Conservation (phyloP, 2,113 vertebrate genomes). For the Hippocampus zosterae region DNA sequence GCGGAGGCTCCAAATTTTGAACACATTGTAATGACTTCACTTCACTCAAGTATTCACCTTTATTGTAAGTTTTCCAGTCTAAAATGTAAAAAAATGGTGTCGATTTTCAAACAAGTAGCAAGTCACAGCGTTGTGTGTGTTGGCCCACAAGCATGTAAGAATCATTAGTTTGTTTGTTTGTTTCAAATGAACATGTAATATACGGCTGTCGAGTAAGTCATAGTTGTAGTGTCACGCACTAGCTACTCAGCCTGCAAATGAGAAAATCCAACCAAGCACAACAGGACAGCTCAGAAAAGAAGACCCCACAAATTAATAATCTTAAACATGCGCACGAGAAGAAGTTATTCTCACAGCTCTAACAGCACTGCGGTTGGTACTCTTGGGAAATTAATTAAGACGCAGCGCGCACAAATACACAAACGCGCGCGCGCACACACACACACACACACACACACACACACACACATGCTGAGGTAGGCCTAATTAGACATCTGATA, state of each 20-base stretch:
- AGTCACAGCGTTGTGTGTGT: neutral
- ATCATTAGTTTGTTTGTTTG: constrained; percentile 15
- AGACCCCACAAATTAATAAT: constrained; percentile 47
- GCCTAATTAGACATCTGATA: constrained; percentile 58
- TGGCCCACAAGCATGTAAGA: neutral
- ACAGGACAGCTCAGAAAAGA: constrained; percentile 42
- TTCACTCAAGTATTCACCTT: neutral
- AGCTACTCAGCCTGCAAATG: constrained; percentile 42
- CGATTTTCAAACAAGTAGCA: neutral
- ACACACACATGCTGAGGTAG: constrained; percentile 58
- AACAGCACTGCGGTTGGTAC: constrained; percentile 27
- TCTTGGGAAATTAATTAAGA: constrained; percentile 61
- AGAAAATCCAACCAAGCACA: constrained; percentile 51
- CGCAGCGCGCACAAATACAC: constrained; percentile 31
- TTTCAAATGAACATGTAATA: constrained; percentile 15
- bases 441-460: constrained; percentile 26
- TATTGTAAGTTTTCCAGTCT: neutral
- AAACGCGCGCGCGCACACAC: constrained; percentile 16
- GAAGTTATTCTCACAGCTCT: constrained; percentile 28
- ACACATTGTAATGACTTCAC: neutral
- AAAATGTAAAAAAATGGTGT: neutral
- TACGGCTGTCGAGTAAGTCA: constrained; percentile 24
- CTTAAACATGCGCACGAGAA: constrained; percentile 17
- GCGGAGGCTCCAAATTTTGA: neutral
- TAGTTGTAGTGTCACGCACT: constrained; percentile 22